These are phyloP conservation scores for Plodia interpunctella DNA, from an alignment of 1,140 invertebrate species.

Conservation along the genomic window DNA sequence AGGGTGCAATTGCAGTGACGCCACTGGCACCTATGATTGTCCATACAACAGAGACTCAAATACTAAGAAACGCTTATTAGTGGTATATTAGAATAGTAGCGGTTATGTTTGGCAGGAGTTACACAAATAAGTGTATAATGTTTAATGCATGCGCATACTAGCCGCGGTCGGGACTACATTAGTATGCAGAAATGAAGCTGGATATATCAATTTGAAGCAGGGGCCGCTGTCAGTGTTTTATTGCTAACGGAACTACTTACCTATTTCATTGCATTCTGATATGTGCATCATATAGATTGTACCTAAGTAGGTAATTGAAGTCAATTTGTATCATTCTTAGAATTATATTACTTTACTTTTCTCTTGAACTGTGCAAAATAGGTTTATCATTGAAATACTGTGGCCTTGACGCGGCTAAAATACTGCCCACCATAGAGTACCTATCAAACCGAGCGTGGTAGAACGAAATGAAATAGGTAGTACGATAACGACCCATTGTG, in stretches of 20 bases:
- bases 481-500: slow-evolving; percentile 3
- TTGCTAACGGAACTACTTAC: neutral
- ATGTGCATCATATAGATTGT: no score
- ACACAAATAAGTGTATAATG: neutral
- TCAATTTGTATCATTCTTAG: no score
- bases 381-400: neutral
- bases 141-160: slow-evolving; percentile 2
- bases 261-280: neutral
- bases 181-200: neutral
- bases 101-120: no score
- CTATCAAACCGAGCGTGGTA: neutral
- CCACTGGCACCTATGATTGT: no score
- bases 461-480: neutral
- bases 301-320: no score
- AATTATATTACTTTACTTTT: no score
- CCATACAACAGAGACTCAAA: no score
- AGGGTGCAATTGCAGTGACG: no score
- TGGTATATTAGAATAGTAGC: no score
- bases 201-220: neutral
- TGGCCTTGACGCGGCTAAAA: neutral
- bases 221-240: neutral
- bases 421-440: neutral
- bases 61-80: no score
- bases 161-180: slow-evolving; percentile 2
- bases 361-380: no score